Evolutionary conservation across 2,797 vertebrate species (phyloP).

Genomic region (Valencia hispanica): DNA sequence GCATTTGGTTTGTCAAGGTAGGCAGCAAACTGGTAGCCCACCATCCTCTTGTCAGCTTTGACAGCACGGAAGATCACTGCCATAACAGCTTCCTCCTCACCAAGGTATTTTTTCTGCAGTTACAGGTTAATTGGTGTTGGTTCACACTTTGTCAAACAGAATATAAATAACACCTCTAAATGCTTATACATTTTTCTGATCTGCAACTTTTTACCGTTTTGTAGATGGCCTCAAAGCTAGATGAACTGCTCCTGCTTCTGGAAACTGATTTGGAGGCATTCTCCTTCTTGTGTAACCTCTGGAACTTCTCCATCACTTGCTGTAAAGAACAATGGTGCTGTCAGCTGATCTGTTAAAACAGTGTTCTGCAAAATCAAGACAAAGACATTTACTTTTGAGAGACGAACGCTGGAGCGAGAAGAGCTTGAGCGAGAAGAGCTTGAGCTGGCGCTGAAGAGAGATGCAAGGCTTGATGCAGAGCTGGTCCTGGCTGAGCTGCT

Average conservation of each 20-base stretch:
- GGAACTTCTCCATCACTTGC: conserved; percentile 50
- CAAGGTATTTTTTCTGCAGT: conserved; percentile 77
- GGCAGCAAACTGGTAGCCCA: conserved; percentile 79
- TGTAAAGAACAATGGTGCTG: conserved; percentile 36
- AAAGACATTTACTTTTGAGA: conserved; percentile 45
- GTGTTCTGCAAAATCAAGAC: background rate
- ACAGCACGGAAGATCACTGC: conserved; percentile 74
- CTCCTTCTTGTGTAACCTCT: conserved; percentile 60
- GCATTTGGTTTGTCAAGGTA: conserved; percentile 72
- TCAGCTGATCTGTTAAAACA: conserved; percentile 18
- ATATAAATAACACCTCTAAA: background rate
- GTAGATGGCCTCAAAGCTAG: conserved; percentile 75
- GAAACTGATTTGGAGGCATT: conserved; percentile 38
- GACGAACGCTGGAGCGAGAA: conserved; percentile 36
- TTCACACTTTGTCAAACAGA: background rate
- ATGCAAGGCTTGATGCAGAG: conserved; percentile 61
- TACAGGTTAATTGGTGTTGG: background rate
- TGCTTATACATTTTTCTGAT: background rate
- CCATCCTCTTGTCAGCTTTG: conserved; percentile 66
- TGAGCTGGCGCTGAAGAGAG: conserved; percentile 62
- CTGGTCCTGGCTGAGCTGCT: conserved; percentile 41
- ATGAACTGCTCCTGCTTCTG: conserved; percentile 65
- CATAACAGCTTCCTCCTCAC: conserved; percentile 50
- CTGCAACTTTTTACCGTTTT: conserved; percentile 61
- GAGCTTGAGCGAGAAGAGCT: no score